A percentile compares a stretch with the other conserved stretches of the same genome.
phyloP scores from a whole-genome alignment of 2,797 vertebrate species.

The Poeciliopsis gracilis region DNA sequence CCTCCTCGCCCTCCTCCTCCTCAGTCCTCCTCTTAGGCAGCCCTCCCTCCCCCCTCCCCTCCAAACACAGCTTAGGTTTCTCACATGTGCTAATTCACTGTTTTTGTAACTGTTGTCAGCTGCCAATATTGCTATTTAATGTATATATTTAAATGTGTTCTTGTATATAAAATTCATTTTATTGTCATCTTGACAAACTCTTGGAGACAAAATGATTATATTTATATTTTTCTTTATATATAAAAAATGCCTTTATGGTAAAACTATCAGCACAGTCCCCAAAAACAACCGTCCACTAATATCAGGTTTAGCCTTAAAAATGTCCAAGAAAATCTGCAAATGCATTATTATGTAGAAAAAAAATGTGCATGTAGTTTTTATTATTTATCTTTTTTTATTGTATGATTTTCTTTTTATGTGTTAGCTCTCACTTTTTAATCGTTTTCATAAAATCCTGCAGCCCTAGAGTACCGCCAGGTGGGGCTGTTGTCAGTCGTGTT shows the following conservation, averaged over 20 bases:
- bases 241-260: constrained; percentile 10
- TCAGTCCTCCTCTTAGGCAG: constrained; percentile 31
- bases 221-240: constrained; percentile 20
- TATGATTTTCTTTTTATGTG: neutral
- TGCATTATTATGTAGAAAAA: neutral
- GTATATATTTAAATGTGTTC: constrained; percentile 52
- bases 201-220: constrained; percentile 7
- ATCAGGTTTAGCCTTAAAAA: constrained; percentile 29
- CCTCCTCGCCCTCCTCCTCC: constrained; percentile 71
- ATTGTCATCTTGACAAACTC: constrained; percentile 24
- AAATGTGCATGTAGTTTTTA: neutral
- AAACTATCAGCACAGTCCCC: constrained; percentile 7
- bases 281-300: neutral
- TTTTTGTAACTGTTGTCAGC: constrained; percentile 87
- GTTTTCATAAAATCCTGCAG: neutral
- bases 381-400: neutral
- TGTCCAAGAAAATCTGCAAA: neutral
- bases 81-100: constrained; percentile 85
- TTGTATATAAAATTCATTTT: constrained; percentile 48
- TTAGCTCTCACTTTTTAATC: neutral
- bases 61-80: constrained; percentile 74
- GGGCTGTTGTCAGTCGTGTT: neutral
- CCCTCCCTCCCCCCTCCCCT: constrained; percentile 32
- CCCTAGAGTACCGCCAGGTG: neutral
- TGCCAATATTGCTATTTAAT: constrained; percentile 77